These are phyloP conservation scores for Caenorhabditis sinica DNA, from an alignment of 2,888 invertebrate species.

Conservation along the genomic window DNA sequence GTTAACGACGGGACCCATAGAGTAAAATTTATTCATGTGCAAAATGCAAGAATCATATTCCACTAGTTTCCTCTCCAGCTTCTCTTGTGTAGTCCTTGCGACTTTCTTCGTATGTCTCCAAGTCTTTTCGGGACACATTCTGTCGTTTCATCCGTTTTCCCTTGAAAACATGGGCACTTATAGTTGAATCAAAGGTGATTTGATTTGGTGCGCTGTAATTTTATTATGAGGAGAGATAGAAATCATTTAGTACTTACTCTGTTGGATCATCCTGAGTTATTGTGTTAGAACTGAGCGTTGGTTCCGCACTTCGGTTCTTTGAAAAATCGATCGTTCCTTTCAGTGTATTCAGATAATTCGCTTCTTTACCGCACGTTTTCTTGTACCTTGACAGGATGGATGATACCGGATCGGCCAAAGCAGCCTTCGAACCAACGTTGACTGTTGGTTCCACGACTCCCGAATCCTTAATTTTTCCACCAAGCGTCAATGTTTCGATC, in stretches of 20 bases:
- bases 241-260: no score
- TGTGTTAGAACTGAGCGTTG: background rate
- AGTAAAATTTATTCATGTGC: slow-evolving; percentile 1
- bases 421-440: background rate
- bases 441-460: slow-evolving; percentile 38
- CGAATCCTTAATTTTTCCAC: slow-evolving; percentile 24
- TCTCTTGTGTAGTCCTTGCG: slow-evolving; percentile 52
- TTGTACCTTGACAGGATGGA: slow-evolving; percentile 12
- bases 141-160: slow-evolving; percentile 28
- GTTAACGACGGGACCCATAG: no score
- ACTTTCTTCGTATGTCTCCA: slow-evolving; percentile 36
- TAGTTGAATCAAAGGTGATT: slow-evolving; percentile 22
- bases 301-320: background rate
- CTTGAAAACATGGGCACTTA: slow-evolving; percentile 40
- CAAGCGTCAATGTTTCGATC: slow-evolving; percentile 22
- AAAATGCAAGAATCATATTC: background rate
- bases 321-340: slow-evolving; percentile 52
- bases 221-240: no score
- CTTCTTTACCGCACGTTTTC: slow-evolving; percentile 28
- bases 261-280: slow-evolving; percentile 29
- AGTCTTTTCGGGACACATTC: background rate
- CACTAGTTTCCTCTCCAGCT: slow-evolving; percentile 39
- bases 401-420: slow-evolving; percentile 10
- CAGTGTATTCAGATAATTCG: slow-evolving; percentile 29
- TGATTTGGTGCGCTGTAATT: slow-evolving; percentile 11